These are phyloP conservation scores for Falco peregrinus DNA, from an alignment of 2,797 vertebrate species.

Conservation along the genomic window DNA sequence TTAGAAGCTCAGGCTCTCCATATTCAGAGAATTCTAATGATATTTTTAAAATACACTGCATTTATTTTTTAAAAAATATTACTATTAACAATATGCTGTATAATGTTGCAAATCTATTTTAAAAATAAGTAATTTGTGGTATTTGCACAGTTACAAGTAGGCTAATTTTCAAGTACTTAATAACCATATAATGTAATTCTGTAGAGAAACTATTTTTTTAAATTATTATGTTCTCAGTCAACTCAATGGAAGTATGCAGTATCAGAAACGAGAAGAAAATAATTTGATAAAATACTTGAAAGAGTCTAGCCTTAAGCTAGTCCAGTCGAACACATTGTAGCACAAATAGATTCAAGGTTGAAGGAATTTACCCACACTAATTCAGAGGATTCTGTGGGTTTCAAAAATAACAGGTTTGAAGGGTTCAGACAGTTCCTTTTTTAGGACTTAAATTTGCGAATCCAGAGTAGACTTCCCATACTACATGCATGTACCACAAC, in stretches of 20 bases:
- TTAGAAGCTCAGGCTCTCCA: neutral
- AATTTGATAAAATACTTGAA: neutral
- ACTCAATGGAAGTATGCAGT: neutral
- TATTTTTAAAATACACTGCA: neutral
- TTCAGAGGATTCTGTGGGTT: neutral
- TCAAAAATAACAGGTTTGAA: neutral
- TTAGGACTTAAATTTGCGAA: neutral
- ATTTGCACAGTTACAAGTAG: neutral
- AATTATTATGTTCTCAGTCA: neutral
- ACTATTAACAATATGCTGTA: neutral
- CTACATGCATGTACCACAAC: fast-evolving
- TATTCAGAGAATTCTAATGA: neutral
- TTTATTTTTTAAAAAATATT: neutral
- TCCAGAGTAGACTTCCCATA: neutral
- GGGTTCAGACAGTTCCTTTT: neutral
- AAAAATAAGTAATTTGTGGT: neutral
- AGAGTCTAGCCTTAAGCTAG: neutral
- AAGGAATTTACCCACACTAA: neutral
- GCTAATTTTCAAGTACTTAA: neutral
- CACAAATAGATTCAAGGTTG: neutral
- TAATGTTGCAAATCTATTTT: neutral
- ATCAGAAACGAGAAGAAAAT: neutral
- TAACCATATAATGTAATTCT: neutral
- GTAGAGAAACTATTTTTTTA: neutral
- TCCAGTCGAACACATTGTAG: neutral